Evolutionary conservation across 92 coral and sea anemone genomes (phyloP).

Genomic region (Montipora capitata): DNA sequence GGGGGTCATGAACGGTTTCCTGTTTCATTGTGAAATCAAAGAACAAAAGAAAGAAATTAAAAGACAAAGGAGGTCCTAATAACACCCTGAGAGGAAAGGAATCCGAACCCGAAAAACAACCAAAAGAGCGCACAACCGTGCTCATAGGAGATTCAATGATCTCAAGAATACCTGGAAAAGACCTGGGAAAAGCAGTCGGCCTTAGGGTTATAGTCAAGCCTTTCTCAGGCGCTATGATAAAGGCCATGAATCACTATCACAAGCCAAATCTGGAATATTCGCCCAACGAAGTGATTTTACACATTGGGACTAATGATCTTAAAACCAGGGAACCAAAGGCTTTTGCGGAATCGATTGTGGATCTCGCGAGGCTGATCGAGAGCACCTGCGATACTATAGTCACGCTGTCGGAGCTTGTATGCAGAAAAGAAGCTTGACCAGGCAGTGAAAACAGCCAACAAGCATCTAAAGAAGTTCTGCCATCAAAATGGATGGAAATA

Average conservation of each 20-base stretch:
- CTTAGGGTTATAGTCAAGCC: conserved; percentile 10
- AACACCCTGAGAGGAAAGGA: neutral
- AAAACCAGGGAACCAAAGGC: conserved; percentile 18
- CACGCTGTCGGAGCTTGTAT: conserved; percentile 14
- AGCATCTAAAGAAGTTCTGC: no score
- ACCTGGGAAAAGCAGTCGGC: conserved; percentile 13
- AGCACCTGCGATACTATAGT: conserved; percentile 9
- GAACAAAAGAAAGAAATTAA: neutral
- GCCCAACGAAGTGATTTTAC: conserved; percentile 12
- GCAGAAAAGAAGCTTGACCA: conserved; percentile 20
- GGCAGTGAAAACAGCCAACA: no score
- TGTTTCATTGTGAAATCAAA: neutral
- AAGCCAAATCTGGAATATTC: conserved; percentile 4
- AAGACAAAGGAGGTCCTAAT: neutral
- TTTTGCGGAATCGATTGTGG: conserved; percentile 16
- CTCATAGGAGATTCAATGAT: neutral
- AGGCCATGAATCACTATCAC: neutral
- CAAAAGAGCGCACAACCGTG: neutral
- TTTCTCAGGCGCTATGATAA: neutral
- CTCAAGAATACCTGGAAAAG: conserved; percentile 15
- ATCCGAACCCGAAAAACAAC: neutral
- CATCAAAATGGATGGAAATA: no score
- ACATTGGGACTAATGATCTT: conserved; percentile 5
- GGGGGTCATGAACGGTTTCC: no score
- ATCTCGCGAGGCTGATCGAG: conserved; percentile 23